These are phyloP conservation scores for Bradynema listronoti DNA, from an alignment of 1,140 invertebrate species.

Conservation along the genomic window DNA sequence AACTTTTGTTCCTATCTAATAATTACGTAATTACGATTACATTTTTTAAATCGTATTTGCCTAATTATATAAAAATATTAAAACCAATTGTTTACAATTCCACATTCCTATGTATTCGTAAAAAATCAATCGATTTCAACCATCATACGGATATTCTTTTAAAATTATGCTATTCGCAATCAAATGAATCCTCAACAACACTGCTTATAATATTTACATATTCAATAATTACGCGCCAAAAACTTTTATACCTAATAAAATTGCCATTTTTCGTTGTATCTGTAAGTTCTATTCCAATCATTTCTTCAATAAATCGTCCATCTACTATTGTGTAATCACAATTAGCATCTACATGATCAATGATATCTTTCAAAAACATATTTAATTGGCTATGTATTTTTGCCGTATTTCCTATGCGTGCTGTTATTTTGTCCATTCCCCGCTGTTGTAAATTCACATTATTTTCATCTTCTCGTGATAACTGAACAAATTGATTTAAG, in stretches of 20 bases:
- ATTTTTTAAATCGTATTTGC: too few species aligned
- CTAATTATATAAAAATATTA: too few species aligned
- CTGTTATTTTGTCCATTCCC: conserved; percentile 43
- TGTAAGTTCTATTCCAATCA: conserved; percentile 71
- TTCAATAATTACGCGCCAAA: too few species aligned
- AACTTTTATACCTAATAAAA: conserved; percentile 76
- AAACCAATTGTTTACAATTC: too few species aligned
- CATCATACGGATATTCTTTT: too few species aligned
- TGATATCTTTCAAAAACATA: conserved; percentile 67
- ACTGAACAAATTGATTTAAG: conserved; percentile 63
- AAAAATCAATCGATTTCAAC: too few species aligned
- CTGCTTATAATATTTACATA: too few species aligned
- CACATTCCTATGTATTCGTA: too few species aligned
- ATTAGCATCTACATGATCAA: conserved; percentile 69
- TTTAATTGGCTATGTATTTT: conserved; percentile 70
- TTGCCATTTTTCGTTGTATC: conserved; percentile 68
- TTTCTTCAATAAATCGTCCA: conserved; percentile 68
- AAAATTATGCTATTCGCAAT: too few species aligned
- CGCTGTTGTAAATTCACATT: conserved; percentile 10
- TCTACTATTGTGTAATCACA: conserved; percentile 75
- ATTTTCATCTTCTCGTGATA: conserved; percentile 36
- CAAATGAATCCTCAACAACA: too few species aligned
- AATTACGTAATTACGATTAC: too few species aligned
- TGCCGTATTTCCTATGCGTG: conserved; percentile 60
- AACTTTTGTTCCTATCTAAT: too few species aligned